A percentile compares a stretch with the other conserved stretches of the same genome.
phyloP scores from a whole-genome alignment of 2,797 vertebrate genomes.

The Coracias cyanogaster region DNA sequence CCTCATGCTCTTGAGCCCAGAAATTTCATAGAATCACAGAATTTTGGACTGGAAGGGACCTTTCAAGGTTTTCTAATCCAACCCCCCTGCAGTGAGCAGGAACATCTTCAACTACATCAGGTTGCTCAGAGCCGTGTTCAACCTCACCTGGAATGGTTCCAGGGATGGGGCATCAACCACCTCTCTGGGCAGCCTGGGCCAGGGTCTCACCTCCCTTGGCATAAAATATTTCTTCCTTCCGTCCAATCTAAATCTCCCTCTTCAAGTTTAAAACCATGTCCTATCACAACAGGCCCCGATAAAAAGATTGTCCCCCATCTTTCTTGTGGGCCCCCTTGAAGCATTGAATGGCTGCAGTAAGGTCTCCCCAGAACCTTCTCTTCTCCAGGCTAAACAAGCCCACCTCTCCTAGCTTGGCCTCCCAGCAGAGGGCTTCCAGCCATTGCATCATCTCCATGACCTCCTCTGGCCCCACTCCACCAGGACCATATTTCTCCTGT shows the following conservation, averaged over 20 bases:
- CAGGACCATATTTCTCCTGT: background rate
- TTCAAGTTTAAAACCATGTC: background rate
- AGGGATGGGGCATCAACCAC: background rate
- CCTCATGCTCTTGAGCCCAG: background rate
- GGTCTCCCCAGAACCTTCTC: background rate
- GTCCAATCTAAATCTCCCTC: background rate
- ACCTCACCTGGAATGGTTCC: background rate
- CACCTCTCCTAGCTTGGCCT: background rate
- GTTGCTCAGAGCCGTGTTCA: background rate
- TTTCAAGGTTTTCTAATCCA: background rate
- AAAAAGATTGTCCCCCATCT: background rate
- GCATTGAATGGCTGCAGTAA: background rate
- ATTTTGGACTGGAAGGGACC: background rate
- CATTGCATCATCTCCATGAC: too few relatives aligned
- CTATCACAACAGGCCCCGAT: background rate
- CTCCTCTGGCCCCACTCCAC: background rate
- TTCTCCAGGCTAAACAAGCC: background rate
- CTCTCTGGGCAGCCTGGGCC: background rate
- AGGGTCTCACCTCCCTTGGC: background rate
- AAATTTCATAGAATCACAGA: background rate
- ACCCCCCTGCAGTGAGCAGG: background rate
- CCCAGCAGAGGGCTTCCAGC: too few relatives aligned
- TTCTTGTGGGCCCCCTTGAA: background rate
- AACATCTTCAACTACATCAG: background rate
- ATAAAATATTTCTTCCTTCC: background rate